Evolutionary conservation across 2,888 invertebrate species (phyloP).

Genomic region (Drosophila meridiana): DNA sequence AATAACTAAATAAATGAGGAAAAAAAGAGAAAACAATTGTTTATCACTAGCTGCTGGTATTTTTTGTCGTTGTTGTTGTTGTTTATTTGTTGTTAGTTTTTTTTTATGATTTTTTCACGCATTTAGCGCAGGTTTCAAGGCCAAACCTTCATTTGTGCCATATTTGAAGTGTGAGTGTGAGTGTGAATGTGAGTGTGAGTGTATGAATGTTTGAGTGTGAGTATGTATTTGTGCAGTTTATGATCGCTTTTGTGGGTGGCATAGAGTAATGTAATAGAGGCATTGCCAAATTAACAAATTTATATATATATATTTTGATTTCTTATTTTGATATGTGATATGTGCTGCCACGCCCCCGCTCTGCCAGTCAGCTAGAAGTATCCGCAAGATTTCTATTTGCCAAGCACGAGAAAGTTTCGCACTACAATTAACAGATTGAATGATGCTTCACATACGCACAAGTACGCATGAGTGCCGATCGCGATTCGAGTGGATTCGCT

Average conservation of each 20-base stretch:
- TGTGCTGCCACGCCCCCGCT: neutral
- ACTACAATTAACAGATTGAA: slow-evolving; percentile 30
- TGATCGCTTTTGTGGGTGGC: slow-evolving; percentile 37
- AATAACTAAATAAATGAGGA: slow-evolving; percentile 12
- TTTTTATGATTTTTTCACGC: slow-evolving; percentile 43
- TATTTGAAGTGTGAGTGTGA: slow-evolving; percentile 27
- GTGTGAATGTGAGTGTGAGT: neutral
- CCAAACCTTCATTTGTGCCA: slow-evolving; percentile 76
- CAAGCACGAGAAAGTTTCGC: slow-evolving; percentile 49
- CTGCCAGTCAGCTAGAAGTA: slow-evolving; percentile 7
- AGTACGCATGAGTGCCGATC: slow-evolving; percentile 23
- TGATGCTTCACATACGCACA: slow-evolving; percentile 33
- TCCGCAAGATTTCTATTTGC: slow-evolving; percentile 52
- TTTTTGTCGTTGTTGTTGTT: slow-evolving; percentile 20
- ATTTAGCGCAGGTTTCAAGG: slow-evolving; percentile 67
- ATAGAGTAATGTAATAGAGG: slow-evolving; percentile 48
- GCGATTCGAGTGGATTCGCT: slow-evolving; percentile 19
- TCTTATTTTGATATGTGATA: slow-evolving; percentile 3
- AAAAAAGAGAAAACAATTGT: slow-evolving; percentile 74
- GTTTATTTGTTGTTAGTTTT: slow-evolving; percentile 11
- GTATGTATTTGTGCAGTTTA: slow-evolving; percentile 15
- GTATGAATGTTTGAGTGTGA: neutral
- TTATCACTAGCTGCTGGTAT: slow-evolving; percentile 51
- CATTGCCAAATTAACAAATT: slow-evolving; percentile 58
- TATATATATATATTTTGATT: slow-evolving; percentile 11